Percentiles rank a stretch among this genome's conserved stretches.
Conservation (phyloP, 2,888 invertebrate genomes). For the Lutraria lutraria region DNA sequence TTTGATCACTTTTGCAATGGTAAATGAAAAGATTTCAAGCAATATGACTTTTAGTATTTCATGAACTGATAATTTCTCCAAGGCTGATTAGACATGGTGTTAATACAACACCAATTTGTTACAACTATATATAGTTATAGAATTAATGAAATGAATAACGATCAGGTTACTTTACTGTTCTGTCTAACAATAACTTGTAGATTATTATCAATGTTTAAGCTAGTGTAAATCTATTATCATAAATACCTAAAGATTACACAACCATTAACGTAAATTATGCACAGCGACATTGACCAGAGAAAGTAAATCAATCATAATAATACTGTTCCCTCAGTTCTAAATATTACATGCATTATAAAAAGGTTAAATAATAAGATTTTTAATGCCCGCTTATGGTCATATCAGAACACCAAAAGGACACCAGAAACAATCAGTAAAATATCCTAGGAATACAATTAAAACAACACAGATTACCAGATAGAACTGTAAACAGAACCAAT, state of each 20-base stretch:
- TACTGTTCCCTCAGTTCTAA: no score
- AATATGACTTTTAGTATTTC: constrained; percentile 13
- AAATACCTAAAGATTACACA: constrained; percentile 13
- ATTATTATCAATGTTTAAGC: background rate
- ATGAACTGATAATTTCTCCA: constrained; percentile 35
- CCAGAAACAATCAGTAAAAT: no score
- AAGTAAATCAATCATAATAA: no score
- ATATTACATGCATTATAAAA: no score
- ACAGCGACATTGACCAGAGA: background rate
- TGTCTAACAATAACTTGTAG: background rate
- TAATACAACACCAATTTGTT: background rate
- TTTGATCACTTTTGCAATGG: constrained; percentile 41
- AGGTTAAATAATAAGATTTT: no score
- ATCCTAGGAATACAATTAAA: no score
- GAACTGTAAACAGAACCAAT: no score
- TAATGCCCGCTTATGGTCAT: no score
- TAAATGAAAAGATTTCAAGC: constrained; percentile 1
- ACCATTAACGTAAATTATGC: background rate
- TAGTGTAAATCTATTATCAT: constrained; percentile 12
- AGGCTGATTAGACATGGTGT: constrained; percentile 23
- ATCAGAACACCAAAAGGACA: no score
- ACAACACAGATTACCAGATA: no score
- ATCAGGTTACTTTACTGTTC: background rate
- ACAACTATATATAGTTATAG: background rate
- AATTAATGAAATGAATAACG: background rate